Conservation (phyloP, 2,113 vertebrate species). For the Melanocharis versteri region DNA sequence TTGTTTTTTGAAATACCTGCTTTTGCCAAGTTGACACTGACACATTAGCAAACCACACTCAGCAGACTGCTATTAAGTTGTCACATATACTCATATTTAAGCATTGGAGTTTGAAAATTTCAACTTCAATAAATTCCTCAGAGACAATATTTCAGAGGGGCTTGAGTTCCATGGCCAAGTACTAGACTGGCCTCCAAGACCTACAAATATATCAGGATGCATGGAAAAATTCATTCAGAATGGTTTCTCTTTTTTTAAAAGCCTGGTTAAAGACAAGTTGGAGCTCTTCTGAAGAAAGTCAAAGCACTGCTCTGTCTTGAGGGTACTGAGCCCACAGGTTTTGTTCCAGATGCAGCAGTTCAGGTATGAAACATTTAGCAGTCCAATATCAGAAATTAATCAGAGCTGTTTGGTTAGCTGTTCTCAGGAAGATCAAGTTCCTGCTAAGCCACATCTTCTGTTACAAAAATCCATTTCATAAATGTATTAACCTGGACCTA, state of each 20-base stretch:
- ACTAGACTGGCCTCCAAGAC: background rate
- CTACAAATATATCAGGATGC: background rate
- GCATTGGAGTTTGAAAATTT: background rate
- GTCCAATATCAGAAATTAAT: background rate
- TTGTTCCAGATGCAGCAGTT: background rate
- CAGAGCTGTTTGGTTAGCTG: background rate
- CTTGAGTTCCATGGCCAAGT: background rate
- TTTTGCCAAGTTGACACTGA: background rate
- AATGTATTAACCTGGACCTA: background rate
- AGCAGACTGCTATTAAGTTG: background rate
- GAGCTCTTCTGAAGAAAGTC: background rate
- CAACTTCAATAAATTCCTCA: background rate
- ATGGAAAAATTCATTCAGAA: background rate
- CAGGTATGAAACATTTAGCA: background rate
- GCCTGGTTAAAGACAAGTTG: background rate
- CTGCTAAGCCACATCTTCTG: background rate
- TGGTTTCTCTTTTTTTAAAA: background rate
- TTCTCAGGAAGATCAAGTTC: background rate
- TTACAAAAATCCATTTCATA: background rate
- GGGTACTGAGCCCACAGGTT: background rate
- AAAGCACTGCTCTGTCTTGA: background rate
- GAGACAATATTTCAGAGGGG: background rate
- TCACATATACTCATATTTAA: background rate
- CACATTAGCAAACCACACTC: background rate
- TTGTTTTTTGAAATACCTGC: background rate